Base-by-base conservation (phyloP, 2,888 invertebrate species). In the Sipha maydis region DNA sequence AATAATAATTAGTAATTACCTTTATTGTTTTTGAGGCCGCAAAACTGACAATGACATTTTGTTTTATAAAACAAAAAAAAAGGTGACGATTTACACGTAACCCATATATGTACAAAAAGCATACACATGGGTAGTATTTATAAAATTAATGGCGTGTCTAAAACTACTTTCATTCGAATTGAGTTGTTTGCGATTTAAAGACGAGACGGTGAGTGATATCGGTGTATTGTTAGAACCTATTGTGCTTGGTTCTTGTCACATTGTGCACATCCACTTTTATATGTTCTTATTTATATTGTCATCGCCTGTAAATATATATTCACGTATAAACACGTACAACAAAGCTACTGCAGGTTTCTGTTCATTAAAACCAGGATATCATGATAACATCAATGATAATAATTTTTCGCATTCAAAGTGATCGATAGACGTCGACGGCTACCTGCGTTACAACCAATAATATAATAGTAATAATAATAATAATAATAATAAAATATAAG, bases 331-430 rank as follows among this genome's bases (percentile, higher is more conserved):
- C 28, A 25, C 8, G 14, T 34, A 54, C 17, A 19, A 54, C 71
- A 61, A 76, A 61, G 61, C 41, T 76, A 76, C 84, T 21, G 48
- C 48, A 14, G 76, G 61, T 61, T 34, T 34, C 38, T 61, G 17
- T 84, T 61, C 38, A 61, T 84, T 76, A 84, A 61, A 76, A 84
- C 76, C 84, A 41, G 61, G 84, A 84, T 84, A 67, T 78, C 54
- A 31, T 67, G 76, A 84, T 76, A 34, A 84, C 75, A 28, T 31
- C 34, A 38, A 76, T 28, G 61, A 84, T 84, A 28, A 76, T 76
- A 76, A 84, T 84, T 75, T 61, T 56, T 76, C 84, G 41, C 61
- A 61, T 75, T 76, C 41, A 48, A 67, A 38, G n/a, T 28, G 76
- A 67, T 85, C 77, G 77, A 85, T 77, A 67, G 25, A n/a, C 25